phyloP scores from a whole-genome alignment of 2,888 invertebrate species.

The Volucella bombylans region DNA sequence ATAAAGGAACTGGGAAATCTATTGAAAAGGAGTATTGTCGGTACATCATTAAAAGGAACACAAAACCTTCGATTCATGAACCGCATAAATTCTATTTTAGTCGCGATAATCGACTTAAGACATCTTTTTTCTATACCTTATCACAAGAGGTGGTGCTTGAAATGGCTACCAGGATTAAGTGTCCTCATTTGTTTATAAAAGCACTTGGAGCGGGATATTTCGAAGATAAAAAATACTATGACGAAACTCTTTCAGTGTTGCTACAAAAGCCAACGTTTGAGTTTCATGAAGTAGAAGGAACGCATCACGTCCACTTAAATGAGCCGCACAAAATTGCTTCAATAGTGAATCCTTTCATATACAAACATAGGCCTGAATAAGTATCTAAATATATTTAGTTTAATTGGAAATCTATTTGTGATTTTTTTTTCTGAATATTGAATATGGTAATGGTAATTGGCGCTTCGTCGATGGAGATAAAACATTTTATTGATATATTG shows the following conservation, averaged over 20 bases:
- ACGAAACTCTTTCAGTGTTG: constrained; percentile 84
- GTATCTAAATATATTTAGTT: neutral
- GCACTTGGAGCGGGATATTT: constrained; percentile 83
- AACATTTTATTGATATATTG: too few relatives aligned
- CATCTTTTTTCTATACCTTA: constrained; percentile 41
- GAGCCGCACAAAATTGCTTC: constrained; percentile 83
- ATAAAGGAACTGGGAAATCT: constrained; percentile 84
- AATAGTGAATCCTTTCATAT: constrained; percentile 85
- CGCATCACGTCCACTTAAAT: constrained; percentile 84
- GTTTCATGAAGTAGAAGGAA: constrained; percentile 85
- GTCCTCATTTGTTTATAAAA: constrained; percentile 85
- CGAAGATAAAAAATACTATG: constrained; percentile 82
- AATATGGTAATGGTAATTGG: too few relatives aligned
- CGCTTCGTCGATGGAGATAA: too few relatives aligned
- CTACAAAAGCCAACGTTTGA: constrained; percentile 84
- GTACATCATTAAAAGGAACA: constrained; percentile 84
- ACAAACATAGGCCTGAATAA: constrained; percentile 75
- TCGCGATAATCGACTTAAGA: constrained; percentile 86
- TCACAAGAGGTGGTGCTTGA: constrained; percentile 83
- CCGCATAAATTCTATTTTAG: constrained; percentile 86
- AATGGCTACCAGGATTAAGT: constrained; percentile 83
- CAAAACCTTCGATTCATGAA: constrained; percentile 83
- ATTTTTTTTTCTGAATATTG: too few relatives aligned
- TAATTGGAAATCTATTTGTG: too few relatives aligned
- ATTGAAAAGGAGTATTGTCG: constrained; percentile 84